Evolutionary conservation across 2,797 vertebrate species (phyloP).

Genomic region (Sandelia bainsii): DNA sequence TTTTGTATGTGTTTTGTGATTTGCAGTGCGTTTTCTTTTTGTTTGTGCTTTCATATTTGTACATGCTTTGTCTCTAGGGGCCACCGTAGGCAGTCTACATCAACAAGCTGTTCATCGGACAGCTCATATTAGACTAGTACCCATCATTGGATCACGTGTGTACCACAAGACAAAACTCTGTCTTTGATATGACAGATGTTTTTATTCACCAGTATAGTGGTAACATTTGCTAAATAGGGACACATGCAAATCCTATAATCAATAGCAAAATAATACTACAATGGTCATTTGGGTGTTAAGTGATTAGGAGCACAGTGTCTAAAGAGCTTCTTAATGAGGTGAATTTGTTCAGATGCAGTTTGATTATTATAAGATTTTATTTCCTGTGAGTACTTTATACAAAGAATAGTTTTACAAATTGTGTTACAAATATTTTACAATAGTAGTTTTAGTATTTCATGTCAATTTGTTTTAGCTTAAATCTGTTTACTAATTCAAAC

Average conservation of each 20-base stretch:
- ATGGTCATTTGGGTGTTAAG: neutral
- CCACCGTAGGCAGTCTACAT: no score
- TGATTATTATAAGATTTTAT: neutral
- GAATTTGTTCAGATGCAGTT: neutral
- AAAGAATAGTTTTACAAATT: no score
- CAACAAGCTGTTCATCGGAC: constrained; percentile 68
- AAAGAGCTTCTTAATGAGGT: neutral
- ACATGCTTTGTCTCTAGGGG: no score
- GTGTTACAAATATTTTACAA: neutral
- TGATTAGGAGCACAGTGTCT: neutral
- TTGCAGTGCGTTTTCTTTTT: no score
- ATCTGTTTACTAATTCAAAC: constrained; percentile 4
- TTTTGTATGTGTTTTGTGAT: no score
- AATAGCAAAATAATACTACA: neutral
- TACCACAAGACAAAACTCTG: constrained; percentile 4
- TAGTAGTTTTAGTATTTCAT: constrained; percentile 4
- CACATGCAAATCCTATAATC: neutral
- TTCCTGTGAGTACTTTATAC: constrained; percentile 1
- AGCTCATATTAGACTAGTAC: constrained; percentile 59
- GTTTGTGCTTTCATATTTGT: no score
- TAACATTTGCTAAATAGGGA: neutral
- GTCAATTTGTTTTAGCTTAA: neutral
- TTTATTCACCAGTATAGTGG: neutral
- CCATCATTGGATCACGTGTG: constrained; percentile 12
- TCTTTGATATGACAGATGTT: neutral